Base-by-base conservation (phyloP, 2,888 invertebrate species). In the Selenia dentaria region DNA sequence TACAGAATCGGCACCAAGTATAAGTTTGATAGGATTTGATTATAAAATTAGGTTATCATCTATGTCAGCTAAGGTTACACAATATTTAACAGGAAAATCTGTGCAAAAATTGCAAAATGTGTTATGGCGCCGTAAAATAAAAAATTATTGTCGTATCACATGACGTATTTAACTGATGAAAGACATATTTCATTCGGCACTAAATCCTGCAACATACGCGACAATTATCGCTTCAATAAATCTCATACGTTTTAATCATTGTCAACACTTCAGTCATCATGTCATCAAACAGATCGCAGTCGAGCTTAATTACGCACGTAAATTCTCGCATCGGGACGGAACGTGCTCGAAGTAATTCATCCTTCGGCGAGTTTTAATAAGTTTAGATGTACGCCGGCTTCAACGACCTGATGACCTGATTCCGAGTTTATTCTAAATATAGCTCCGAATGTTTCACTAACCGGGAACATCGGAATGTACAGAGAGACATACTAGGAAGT, bases 351-450 rank as follows among this genome's bases (percentile, higher is more conserved):
- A 9, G 46, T 40, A 40, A 49, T 49, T 41, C 48, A 56, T 53
- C 51, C 43, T 38, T 56, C 45, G 28, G 6, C 45, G 49, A 48
- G 47, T 34, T 59, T 41, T 43, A 55, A 44, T 49, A 40, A 42
- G 28, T 49, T 39, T 37, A 34, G 39, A 51, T 54, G 39, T 34
- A 50, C 12, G 8, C 4, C 35, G 9, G 26, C 44, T 49, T 47
- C 59, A 59, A 54, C 69, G 74, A 67, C 76, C 77, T 45, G 55
- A 57, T 79, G 52, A 68, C 78, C 79, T 57, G 64, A 57, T 68
- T 77, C 37, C 45, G 31, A 38, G 52, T 59, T 65, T 69, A 69
- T 67, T 64, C 59, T 65, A 70, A 69, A 67, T 64, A 59, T 57
- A 62, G 59, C 57, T 57, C 49, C 56, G 63, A 54, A 62, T 58